Evolutionary conservation across 2,888 invertebrate genomes (phyloP).

Genomic region (Rotaria socialis): DNA sequence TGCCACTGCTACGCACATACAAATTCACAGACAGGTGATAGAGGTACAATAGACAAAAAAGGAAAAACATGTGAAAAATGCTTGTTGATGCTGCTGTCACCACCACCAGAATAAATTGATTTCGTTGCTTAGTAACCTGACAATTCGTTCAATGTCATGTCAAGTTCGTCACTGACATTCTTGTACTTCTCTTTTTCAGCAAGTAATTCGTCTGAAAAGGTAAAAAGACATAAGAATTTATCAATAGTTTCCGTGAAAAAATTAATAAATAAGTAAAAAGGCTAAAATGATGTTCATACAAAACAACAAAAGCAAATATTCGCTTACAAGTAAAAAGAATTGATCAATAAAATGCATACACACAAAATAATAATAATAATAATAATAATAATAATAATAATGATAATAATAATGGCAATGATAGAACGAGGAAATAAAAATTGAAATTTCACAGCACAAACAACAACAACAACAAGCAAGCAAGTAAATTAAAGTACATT

Average conservation of each 20-base stretch:
- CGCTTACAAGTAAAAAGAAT: background rate
- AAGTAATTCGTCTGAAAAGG: constrained; percentile 62
- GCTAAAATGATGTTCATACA: background rate
- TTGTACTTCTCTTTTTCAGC: constrained; percentile 91
- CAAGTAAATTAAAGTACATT: constrained; percentile 8
- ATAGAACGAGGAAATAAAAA: background rate
- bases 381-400: constrained; percentile 9
- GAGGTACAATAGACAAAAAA: background rate
- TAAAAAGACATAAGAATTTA: background rate
- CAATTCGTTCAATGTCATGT: constrained; percentile 90
- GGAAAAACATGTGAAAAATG: background rate
- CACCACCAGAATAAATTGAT: constrained; percentile 4
- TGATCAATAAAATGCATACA: constrained; percentile 29
- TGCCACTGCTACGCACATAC: background rate
- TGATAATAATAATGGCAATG: background rate
- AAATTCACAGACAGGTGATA: background rate
- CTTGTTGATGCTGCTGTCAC: background rate
- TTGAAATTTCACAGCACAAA: background rate
- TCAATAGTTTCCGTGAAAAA: no score
- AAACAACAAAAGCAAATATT: background rate
- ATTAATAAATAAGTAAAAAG: no score
- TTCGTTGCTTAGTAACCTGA: constrained; percentile 75
- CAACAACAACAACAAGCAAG: background rate
- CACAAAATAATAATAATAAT: constrained; percentile 4
- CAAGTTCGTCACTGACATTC: constrained; percentile 92